phyloP scores from a whole-genome alignment of 1,140 invertebrate species.

The Nasonia vitripennis region DNA sequence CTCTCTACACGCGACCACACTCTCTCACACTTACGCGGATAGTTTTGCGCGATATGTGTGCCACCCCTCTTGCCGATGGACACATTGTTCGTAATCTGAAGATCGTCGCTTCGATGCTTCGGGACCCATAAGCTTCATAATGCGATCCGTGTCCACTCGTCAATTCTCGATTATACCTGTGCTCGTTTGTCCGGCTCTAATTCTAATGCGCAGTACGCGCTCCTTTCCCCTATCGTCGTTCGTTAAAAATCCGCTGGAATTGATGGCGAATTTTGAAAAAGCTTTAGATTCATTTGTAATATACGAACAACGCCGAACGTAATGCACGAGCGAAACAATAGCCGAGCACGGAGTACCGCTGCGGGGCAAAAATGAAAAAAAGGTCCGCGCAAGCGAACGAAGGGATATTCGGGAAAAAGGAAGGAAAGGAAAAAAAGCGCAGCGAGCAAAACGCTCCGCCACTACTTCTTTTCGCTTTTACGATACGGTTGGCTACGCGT shows the following conservation, averaged over 20 bases:
- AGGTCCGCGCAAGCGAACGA: background rate
- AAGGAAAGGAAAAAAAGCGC: background rate
- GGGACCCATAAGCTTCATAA: background rate
- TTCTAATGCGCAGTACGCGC: too few species aligned
- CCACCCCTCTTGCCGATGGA: background rate
- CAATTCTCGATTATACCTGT: background rate
- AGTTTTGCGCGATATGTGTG: background rate
- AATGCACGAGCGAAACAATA: too few species aligned
- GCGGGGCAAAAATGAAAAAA: background rate
- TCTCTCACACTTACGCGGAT: conserved; percentile 14
- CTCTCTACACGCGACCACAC: background rate
- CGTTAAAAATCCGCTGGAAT: too few species aligned
- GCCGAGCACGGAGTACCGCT: background rate
- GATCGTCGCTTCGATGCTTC: background rate
- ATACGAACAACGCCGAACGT: too few species aligned
- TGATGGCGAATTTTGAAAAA: too few species aligned
- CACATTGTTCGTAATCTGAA: background rate
- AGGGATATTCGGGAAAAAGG: background rate
- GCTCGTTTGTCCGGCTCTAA: too few species aligned
- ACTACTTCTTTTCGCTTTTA: conserved; percentile 53
- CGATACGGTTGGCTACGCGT: conserved; percentile 51
- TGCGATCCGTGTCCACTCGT: background rate
- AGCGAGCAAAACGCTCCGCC: conserved; percentile 16
- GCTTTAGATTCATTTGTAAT: too few species aligned
- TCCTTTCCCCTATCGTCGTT: too few species aligned